phyloP scores from a whole-genome alignment of 2,797 vertebrate species.

The Euphonia xanthogaster region DNA sequence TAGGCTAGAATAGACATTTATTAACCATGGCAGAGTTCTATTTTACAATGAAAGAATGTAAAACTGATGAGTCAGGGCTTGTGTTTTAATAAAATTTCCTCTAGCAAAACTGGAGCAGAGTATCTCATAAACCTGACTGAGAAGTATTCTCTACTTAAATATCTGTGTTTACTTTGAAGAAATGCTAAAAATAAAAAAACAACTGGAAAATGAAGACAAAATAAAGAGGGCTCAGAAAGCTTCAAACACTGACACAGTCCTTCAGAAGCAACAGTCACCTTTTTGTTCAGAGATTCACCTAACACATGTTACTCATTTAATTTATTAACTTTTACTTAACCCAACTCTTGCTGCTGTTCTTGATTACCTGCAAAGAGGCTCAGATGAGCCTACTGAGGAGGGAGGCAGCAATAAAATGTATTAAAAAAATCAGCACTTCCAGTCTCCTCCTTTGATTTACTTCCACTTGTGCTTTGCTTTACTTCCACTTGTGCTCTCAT shows the following conservation, averaged over 20 bases:
- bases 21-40: neutral
- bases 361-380: neutral
- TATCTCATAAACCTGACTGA: neutral
- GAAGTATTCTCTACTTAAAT: neutral
- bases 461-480: neutral
- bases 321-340: neutral
- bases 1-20: neutral
- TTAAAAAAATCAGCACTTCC: neutral
- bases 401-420: neutral
- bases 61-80: neutral
- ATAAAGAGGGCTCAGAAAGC: rapidly evolving
- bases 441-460: neutral
- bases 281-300: neutral
- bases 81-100: neutral
- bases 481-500: neutral
- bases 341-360: neutral
- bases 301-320: neutral
- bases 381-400: neutral
- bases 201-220: neutral
- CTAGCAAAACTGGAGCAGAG: neutral
- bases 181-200: neutral
- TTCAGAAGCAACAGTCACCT: neutral
- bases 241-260: neutral
- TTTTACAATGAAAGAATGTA: neutral
- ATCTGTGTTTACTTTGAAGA: neutral